A percentile compares a stretch with the other conserved stretches of the same genome.
These are phyloP conservation scores for Drosophila imparisetae DNA, from an alignment of 2,888 invertebrate genomes.

Conservation along the genomic window DNA sequence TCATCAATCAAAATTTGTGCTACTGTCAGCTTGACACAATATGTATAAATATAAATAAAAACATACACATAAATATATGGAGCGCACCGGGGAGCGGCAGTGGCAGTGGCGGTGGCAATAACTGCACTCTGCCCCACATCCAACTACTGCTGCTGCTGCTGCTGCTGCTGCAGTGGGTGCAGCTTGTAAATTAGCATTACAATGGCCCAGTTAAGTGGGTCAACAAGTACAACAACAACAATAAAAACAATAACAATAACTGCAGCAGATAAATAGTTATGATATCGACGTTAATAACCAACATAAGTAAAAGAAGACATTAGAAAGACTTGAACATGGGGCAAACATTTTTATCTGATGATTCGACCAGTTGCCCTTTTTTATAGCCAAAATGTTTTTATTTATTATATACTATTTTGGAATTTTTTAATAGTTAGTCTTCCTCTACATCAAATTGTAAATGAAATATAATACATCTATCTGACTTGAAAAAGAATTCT, in stretches of 20 bases:
- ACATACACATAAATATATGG: conserved; percentile 32
- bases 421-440: neutral
- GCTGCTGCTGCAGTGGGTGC: conserved; percentile 59
- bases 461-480: neutral
- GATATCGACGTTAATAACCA: conserved; percentile 1
- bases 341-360: neutral
- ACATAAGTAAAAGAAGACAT: conserved; percentile 16
- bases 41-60: conserved; percentile 45
- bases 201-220: conserved; percentile 65
- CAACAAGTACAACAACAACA: conserved; percentile 46
- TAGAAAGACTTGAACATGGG: neutral
- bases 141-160: conserved; percentile 28
- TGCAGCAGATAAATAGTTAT: neutral
- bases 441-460: neutral
- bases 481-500: neutral
- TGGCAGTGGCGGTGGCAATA: conserved; percentile 26
- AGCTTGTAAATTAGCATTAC: conserved; percentile 75
- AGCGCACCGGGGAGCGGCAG: conserved; percentile 43
- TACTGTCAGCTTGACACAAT: conserved; percentile 70
- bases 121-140: conserved; percentile 25
- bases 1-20: conserved; percentile 79
- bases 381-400: too few relatives aligned
- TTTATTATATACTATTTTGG: neutral
- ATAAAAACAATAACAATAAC: conserved; percentile 1
- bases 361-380: neutral